Conservation (phyloP, 2,888 invertebrate species). For the Sthenelais limicola region DNA sequence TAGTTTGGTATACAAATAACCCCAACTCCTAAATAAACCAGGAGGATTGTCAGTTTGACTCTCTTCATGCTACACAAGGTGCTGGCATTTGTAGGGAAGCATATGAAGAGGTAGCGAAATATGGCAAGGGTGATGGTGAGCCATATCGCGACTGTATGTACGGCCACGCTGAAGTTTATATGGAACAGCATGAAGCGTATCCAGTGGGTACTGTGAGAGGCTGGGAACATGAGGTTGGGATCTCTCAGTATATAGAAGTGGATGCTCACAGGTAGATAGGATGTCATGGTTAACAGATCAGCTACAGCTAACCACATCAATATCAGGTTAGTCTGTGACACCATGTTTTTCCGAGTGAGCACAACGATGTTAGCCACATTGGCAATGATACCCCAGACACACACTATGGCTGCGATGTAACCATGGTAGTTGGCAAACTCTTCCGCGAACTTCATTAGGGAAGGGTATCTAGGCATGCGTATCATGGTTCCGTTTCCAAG, state of each 20-base stretch:
- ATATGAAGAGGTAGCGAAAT: conserved; percentile 85
- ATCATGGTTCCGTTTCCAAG: too few relatives aligned
- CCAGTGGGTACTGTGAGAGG: conserved; percentile 69
- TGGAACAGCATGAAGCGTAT: conserved; percentile 78
- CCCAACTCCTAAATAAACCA: conserved; percentile 87
- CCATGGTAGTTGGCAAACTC: conserved; percentile 79
- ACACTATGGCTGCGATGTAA: conserved; percentile 87
- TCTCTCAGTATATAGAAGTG: conserved; percentile 75
- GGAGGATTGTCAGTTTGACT: conserved; percentile 85
- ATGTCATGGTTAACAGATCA: conserved; percentile 90
- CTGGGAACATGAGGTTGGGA: conserved; percentile 54
- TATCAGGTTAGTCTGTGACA: conserved; percentile 92
- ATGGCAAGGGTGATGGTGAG: conserved; percentile 92
- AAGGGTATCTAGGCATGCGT: too few relatives aligned
- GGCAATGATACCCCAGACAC: conserved; percentile 90
- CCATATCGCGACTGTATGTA: conserved; percentile 94
- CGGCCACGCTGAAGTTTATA: conserved; percentile 88
- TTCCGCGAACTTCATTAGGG: conserved; percentile 56
- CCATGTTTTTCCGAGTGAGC: conserved; percentile 90
- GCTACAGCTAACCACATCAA: conserved; percentile 87
- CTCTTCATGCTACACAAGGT: conserved; percentile 87
- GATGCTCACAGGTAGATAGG: conserved; percentile 91
- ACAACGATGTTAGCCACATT: conserved; percentile 93
- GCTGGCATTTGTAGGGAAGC: conserved; percentile 85
- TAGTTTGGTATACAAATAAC: conserved; percentile 89